phyloP scores from a whole-genome alignment of 1,140 invertebrate genomes.

The Triops longicaudatus region DNA sequence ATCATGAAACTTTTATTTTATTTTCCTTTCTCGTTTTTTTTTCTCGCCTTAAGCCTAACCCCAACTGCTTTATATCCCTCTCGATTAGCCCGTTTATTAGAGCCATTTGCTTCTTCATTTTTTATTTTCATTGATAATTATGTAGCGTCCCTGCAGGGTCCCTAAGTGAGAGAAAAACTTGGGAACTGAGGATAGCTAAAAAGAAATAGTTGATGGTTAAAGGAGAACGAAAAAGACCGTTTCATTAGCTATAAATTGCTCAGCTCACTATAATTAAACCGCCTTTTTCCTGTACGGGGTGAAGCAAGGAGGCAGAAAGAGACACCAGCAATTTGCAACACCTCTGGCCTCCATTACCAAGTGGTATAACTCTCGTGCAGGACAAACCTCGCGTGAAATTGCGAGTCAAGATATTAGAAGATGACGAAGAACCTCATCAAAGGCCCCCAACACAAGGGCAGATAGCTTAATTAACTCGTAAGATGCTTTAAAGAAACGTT shows the following conservation, averaged over 20 bases:
- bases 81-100: background rate
- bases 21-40: background rate
- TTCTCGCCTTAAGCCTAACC: no score
- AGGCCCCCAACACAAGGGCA: background rate
- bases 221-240: background rate
- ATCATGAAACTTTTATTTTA: background rate
- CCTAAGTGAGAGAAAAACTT: background rate
- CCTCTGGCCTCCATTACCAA: background rate
- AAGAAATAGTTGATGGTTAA: background rate
- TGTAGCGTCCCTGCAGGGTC: background rate
- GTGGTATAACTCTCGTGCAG: background rate
- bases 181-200: background rate
- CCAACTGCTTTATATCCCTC: no score
- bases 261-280: conserved; percentile 8
- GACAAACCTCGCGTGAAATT: background rate
- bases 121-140: conserved; percentile 16
- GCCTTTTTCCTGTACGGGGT: background rate
- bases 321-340: conserved; percentile 1
- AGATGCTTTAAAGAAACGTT: background rate
- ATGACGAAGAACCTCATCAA: background rate
- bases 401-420: background rate
- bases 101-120: conserved; percentile 15
- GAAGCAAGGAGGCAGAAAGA: conserved; percentile 10
- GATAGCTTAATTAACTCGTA: background rate
- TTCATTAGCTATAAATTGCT: conserved; percentile 9